Evolutionary conservation across 2,888 invertebrate genomes (phyloP).

Genomic region (Epirrhoe tristata): DNA sequence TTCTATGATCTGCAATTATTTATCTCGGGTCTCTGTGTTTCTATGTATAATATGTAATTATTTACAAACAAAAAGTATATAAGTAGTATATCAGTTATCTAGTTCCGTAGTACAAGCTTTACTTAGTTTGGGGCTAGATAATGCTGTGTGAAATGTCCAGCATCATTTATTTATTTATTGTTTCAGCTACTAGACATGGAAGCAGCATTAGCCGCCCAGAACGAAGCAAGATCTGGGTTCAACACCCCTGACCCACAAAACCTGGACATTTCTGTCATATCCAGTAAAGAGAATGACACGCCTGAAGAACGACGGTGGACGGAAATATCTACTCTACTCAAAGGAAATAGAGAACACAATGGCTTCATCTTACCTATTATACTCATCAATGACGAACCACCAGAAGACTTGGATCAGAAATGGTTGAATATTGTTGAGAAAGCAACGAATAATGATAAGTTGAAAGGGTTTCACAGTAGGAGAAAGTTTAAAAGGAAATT

Average conservation of each 20-base stretch:
- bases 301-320: constrained; percentile 61
- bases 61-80: too few species aligned
- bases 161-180: too few species aligned
- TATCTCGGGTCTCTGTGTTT: too few species aligned
- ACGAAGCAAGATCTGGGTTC: constrained; percentile 57
- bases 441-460: constrained; percentile 63
- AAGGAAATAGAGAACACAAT: constrained; percentile 57
- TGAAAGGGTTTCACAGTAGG: constrained; percentile 65
- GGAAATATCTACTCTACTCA: constrained; percentile 57
- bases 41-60: too few species aligned
- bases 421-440: constrained; percentile 67
- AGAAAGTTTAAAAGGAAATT: constrained; percentile 72
- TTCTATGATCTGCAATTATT: too few species aligned
- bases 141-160: too few species aligned
- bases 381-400: constrained; percentile 73
- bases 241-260: constrained; percentile 61
- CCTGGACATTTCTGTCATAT: constrained; percentile 61
- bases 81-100: too few species aligned
- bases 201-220: constrained; percentile 61
- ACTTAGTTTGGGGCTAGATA: too few species aligned
- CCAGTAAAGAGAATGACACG: constrained; percentile 62
- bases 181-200: constrained; percentile 74
- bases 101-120: too few species aligned
- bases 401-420: constrained; percentile 75
- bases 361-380: constrained; percentile 67